phyloP scores from a whole-genome alignment of 2,113 vertebrate species.

The Tamias sibiricus region DNA sequence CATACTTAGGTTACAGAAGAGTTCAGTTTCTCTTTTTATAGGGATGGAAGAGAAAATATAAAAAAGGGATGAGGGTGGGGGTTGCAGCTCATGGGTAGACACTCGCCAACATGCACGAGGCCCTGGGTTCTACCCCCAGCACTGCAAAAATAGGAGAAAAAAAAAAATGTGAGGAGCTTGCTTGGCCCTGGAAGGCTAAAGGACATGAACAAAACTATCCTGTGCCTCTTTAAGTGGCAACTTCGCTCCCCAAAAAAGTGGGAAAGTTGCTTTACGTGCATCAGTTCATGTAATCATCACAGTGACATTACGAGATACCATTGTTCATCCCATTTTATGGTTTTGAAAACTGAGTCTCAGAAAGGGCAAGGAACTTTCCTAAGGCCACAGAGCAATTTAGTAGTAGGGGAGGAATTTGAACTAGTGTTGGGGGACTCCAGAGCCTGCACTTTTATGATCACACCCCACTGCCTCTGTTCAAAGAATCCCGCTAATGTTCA shows the following conservation, averaged over 20 bases:
- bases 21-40: too few species aligned
- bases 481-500: neutral
- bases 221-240: neutral
- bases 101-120: too few species aligned
- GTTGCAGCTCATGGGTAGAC: too few species aligned
- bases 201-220: neutral
- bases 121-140: too few species aligned
- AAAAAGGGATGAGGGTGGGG: neutral
- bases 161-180: neutral
- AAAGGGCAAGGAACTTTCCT: neutral
- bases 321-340: neutral
- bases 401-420: neutral
- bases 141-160: too few species aligned
- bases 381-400: neutral
- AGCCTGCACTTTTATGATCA: neutral
- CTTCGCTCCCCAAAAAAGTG: neutral
- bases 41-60: neutral
- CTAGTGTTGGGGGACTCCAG: accelerated
- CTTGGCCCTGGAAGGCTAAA: neutral
- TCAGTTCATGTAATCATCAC: neutral
- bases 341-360: constrained; percentile 10
- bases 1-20: neutral
- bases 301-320: neutral
- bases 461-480: neutral
- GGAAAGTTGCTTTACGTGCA: neutral